Percentiles rank a stretch among this genome's conserved stretches.
Evolutionary conservation across 2,888 invertebrate genomes (phyloP).

Genomic region (Strigamia crassipes): DNA sequence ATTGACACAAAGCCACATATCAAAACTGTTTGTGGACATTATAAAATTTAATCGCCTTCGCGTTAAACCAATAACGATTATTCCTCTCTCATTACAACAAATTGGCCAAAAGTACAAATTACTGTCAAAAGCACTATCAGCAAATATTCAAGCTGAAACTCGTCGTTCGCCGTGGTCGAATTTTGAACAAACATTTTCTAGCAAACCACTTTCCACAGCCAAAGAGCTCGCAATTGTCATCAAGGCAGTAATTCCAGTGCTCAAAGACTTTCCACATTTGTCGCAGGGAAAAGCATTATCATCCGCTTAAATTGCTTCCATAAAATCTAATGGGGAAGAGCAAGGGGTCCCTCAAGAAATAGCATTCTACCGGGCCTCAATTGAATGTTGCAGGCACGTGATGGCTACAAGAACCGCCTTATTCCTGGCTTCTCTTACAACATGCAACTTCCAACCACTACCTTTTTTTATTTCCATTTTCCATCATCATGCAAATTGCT

Average conservation of each 20-base stretch:
- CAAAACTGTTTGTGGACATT: conserved; percentile 35
- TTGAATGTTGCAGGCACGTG: conserved; percentile 37
- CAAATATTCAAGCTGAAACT: conserved; percentile 29
- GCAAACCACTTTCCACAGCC: conserved; percentile 24
- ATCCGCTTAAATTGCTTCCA: conserved; percentile 42
- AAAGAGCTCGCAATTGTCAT: conserved; percentile 42
- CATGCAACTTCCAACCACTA: conserved; percentile 8
- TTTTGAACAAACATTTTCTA: conserved; percentile 40
- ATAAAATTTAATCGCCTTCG: conserved; percentile 34
- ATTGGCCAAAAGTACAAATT: conserved; percentile 38
- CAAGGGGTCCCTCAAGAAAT: conserved; percentile 42
- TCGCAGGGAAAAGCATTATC: conserved; percentile 38
- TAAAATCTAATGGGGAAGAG: conserved; percentile 42
- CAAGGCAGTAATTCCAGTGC: conserved; percentile 42
- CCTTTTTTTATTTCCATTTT: conserved; percentile 34
- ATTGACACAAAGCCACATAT: conserved; percentile 33
- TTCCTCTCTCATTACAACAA: conserved; percentile 38
- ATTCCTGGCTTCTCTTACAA: neutral
- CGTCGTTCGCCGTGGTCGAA: conserved; percentile 15
- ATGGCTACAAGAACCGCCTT: conserved; percentile 32
- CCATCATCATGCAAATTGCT: conserved; percentile 42
- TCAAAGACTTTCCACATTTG: conserved; percentile 42
- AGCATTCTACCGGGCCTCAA: conserved; percentile 39
- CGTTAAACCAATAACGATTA: conserved; percentile 40
- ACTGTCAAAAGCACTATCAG: conserved; percentile 35